Evolutionary conservation across 92 coral and sea anemone species (phyloP).

Genomic region (Palythoa grandiflora): DNA sequence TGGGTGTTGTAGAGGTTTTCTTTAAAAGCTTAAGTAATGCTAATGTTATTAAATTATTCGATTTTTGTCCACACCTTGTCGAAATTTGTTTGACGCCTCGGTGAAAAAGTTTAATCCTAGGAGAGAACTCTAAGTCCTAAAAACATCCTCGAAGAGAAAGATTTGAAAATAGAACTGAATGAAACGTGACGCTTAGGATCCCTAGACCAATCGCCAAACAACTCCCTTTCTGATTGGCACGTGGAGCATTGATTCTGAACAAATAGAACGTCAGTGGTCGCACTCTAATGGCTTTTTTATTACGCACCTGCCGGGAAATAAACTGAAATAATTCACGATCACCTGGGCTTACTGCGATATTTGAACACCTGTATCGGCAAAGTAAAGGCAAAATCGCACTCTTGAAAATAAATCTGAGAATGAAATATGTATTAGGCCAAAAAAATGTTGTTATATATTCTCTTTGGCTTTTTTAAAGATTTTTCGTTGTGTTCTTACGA

Average conservation of each 20-base stretch:
- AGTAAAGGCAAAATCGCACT: neutral
- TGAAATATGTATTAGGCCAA: neutral
- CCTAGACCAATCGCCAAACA: conserved; percentile 56
- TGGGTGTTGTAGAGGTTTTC: neutral
- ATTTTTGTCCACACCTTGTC: neutral
- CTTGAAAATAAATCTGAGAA: neutral
- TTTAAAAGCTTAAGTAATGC: conserved; percentile 4
- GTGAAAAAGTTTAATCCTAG: neutral
- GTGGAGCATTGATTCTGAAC: conserved; percentile 54
- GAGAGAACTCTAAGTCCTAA: conserved; percentile 24
- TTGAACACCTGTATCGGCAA: conserved; percentile 59
- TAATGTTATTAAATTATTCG: conserved; percentile 36
- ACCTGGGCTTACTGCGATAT: conserved; percentile 65
- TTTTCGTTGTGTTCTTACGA: neutral
- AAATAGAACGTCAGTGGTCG: conserved; percentile 44
- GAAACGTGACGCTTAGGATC: conserved; percentile 51
- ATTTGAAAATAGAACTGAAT: conserved; percentile 40
- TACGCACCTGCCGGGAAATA: conserved; percentile 77
- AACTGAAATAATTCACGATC: conserved; percentile 63
- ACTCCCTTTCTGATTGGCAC: conserved; percentile 55
- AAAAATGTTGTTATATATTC: neutral
- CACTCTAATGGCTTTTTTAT: conserved; percentile 76
- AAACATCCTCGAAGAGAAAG: conserved; percentile 39
- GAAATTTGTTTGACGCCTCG: conserved; percentile 25
- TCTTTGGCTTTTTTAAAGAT: neutral